Percentiles rank a stretch among this genome's conserved stretches.
These are phyloP conservation scores for Archips xylosteana DNA, from an alignment of 2,888 invertebrate species.

Conservation along the genomic window DNA sequence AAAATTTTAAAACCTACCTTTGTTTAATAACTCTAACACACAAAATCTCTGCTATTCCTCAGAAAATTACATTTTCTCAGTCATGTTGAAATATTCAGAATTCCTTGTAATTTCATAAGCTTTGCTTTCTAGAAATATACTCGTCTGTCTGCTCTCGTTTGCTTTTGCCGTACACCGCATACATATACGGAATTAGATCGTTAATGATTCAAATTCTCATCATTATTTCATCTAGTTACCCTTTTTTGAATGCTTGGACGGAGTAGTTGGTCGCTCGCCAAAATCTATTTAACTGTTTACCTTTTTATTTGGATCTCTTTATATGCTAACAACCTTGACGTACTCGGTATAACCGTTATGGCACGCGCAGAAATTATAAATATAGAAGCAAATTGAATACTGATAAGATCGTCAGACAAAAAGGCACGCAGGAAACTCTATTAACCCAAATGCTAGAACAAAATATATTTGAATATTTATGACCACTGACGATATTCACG, in stretches of 20 bases:
- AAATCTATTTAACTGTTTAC: constrained; percentile 26
- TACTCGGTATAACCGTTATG: constrained; percentile 36
- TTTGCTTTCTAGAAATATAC: constrained; percentile 19
- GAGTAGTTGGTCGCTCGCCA: constrained; percentile 21
- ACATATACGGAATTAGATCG: constrained; percentile 28
- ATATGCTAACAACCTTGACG: constrained; percentile 31
- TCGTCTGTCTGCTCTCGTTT: constrained; percentile 19
- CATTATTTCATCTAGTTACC: constrained; percentile 28
- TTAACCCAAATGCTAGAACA: constrained; percentile 31
- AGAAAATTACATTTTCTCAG: not conserved
- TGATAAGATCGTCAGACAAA: constrained; percentile 27
- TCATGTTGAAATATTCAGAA: constrained; percentile 16
- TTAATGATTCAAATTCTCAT: constrained; percentile 27
- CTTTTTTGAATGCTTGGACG: constrained; percentile 14
- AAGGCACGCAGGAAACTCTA: constrained; percentile 32
- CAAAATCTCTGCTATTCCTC: not conserved
- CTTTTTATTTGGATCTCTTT: constrained; percentile 24
- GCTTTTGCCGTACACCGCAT: constrained; percentile 20
- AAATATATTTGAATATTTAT: constrained; percentile 36
- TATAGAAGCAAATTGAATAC: constrained; percentile 35
- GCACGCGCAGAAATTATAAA: constrained; percentile 34
- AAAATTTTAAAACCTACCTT: not conserved
- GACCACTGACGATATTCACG: constrained; percentile 20
- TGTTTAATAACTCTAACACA: not conserved
- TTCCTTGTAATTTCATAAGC: not conserved